phyloP scores from a whole-genome alignment of 2,888 invertebrate genomes.

The Tetrapedia diversipes region DNA sequence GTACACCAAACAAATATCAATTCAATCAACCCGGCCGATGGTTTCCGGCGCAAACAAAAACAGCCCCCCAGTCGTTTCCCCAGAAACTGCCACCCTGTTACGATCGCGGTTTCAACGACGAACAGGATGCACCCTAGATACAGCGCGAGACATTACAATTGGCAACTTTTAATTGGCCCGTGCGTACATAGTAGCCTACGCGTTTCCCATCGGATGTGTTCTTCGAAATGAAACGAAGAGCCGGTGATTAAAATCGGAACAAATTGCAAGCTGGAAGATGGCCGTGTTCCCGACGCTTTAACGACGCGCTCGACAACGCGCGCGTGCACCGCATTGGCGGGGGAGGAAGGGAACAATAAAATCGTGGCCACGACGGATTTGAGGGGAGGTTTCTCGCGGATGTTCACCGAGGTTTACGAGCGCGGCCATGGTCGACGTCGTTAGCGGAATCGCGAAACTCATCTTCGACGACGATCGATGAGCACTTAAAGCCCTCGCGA shows the following conservation, averaged over 20 bases:
- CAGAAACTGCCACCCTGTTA: neutral
- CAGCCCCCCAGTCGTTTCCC: neutral
- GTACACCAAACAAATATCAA: neutral
- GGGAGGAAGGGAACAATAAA: constrained; percentile 48
- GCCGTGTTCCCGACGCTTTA: constrained; percentile 13
- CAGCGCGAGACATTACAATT: constrained; percentile 31
- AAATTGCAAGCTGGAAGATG: constrained; percentile 12
- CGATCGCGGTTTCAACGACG: too few species aligned
- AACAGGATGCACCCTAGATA: too few species aligned
- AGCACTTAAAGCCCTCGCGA: constrained; percentile 38
- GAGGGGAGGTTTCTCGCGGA: constrained; percentile 7
- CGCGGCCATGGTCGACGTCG: constrained; percentile 43
- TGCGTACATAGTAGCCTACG: constrained; percentile 12
- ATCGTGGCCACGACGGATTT: too few species aligned
- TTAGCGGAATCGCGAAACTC: constrained; percentile 53
- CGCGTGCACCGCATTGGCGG: neutral
- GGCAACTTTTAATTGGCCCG: constrained; percentile 50
- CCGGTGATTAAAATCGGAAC: constrained; percentile 18
- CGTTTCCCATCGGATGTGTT: neutral
- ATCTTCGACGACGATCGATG: constrained; percentile 57
- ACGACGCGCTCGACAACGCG: constrained; percentile 20
- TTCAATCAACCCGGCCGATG: neutral
- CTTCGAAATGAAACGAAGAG: constrained; percentile 2
- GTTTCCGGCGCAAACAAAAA: too few species aligned
- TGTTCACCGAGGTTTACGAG: constrained; percentile 40